Evolutionary conservation across 1,140 invertebrate species (phyloP), one percentile per base, ranked within the genome.

Genomic region (Papilio polyxenes): DNA sequence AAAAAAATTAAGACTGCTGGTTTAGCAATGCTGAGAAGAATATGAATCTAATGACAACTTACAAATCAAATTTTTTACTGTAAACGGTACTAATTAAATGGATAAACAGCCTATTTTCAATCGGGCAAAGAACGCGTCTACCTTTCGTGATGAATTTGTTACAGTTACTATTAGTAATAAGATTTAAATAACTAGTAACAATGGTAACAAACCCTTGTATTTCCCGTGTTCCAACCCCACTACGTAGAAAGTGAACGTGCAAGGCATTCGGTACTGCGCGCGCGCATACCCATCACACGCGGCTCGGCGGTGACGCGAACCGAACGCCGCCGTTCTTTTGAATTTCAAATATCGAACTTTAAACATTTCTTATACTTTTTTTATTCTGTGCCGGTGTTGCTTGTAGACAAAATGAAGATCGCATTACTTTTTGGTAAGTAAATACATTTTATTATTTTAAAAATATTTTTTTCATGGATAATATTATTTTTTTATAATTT

Each of bases 201-300:
- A 82, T 82, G 82, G 84, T 83, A 87, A 85, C 82, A 85, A 85
- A 85, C 86, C 86, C 84, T 85, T 77, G 74, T 80, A 76, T 85
- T 85, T 81, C 84, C 83, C 62, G 44, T 69, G 20, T 65, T 83
- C 80, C 82, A 49, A 81, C 86, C 85, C 86, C 86, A 83, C 84
- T 77, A 85, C 85, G 59, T 85, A 86, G 87, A 88, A 88, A 88
- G 87, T 88, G 87, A 88, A 49, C 48, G 37, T 80, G 65, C 74
- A 56, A 23, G 59, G 13, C 37, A 80, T 59, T 65, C 78, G 53
- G 69, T 72, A 44, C 23, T 10, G 72, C 81, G 76, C 78, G 80
- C 82, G 83, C 83, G 53, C 62, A 75, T 75, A 51, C 75, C 72
- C 72, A 80, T 44, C 86, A 87, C 81, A 88, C 83, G 87, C 87